These are phyloP conservation scores for Syngnathoides biaculeatus DNA, from an alignment of 2,113 vertebrate species.

Conservation along the genomic window DNA sequence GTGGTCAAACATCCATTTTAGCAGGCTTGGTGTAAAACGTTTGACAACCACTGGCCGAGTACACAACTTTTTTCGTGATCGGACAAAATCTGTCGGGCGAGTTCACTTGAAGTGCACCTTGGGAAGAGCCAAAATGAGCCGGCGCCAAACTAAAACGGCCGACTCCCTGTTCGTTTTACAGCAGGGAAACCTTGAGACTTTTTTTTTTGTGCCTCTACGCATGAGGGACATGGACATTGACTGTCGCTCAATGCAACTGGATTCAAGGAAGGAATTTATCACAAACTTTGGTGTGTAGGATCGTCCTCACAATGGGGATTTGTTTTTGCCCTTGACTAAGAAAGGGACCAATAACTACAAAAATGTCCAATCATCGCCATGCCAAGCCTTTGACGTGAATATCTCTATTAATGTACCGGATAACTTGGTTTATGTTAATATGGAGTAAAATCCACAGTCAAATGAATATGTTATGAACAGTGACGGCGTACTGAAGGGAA, in stretches of 20 bases:
- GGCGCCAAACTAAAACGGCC: not conserved
- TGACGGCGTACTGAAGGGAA: not conserved
- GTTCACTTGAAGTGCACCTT: not conserved
- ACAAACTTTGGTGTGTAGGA: too few relatives aligned
- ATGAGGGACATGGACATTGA: too few relatives aligned
- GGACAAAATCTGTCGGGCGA: too few relatives aligned
- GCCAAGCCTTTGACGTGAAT: not conserved
- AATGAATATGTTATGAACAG: conserved; percentile 1
- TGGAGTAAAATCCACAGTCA: conserved; percentile 1
- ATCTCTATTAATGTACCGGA: not conserved
- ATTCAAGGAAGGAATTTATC: too few relatives aligned
- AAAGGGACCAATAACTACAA: not conserved
- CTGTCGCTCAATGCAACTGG: too few relatives aligned
- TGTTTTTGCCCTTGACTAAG: not conserved
- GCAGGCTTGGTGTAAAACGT: too few relatives aligned
- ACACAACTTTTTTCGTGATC: too few relatives aligned
- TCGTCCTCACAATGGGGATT: not conserved
- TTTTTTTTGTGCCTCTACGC: not conserved
- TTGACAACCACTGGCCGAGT: too few relatives aligned
- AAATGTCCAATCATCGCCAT: not conserved
- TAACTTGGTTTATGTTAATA: not conserved
- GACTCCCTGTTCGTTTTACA: not conserved
- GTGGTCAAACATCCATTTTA: too few relatives aligned
- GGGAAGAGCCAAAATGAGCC: not conserved
- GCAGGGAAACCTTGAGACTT: not conserved